A percentile compares a stretch with the other conserved stretches of the same genome.
These are phyloP conservation scores for Macaca mulatta DNA, from an alignment of 2,113 vertebrate genomes.

Conservation along the genomic window DNA sequence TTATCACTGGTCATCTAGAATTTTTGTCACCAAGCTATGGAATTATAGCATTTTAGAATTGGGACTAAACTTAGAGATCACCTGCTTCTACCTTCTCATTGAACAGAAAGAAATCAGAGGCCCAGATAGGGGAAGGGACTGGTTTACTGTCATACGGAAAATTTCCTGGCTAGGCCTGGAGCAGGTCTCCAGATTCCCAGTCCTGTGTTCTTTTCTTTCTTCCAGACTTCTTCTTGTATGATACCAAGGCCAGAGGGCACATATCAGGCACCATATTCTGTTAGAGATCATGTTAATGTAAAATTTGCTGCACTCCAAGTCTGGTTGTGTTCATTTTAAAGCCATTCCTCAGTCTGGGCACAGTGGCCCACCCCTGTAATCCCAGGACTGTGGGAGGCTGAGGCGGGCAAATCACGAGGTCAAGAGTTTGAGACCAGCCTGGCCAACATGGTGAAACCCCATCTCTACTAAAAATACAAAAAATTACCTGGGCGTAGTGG, in stretches of 20 bases:
- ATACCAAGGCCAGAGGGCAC: constrained; percentile 38
- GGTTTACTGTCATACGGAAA: neutral
- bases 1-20: constrained; percentile 3
- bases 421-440: too few species aligned
- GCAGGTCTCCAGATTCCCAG: neutral
- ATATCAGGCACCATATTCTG: constrained; percentile 39
- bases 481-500: too few species aligned
- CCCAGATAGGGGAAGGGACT: neutral
- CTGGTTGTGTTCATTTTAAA: constrained; percentile 46
- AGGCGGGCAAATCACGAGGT: too few species aligned
- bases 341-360: neutral
- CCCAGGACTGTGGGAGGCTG: too few species aligned
- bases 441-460: too few species aligned
- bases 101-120: neutral
- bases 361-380: too few species aligned
- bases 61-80: neutral
- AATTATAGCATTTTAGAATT: neutral
- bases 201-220: constrained; percentile 50
- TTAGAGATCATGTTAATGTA: constrained; percentile 50
- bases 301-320: constrained; percentile 4
- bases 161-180: constrained; percentile 28
- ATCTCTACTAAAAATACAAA: too few species aligned
- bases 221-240: neutral
- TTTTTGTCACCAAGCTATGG: constrained; percentile 7
- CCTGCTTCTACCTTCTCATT: neutral